A percentile compares a stretch with the other conserved stretches of the same genome.
These are phyloP conservation scores for Machimus atricapillus DNA, from an alignment of 2,888 invertebrate species.

Conservation along the genomic window DNA sequence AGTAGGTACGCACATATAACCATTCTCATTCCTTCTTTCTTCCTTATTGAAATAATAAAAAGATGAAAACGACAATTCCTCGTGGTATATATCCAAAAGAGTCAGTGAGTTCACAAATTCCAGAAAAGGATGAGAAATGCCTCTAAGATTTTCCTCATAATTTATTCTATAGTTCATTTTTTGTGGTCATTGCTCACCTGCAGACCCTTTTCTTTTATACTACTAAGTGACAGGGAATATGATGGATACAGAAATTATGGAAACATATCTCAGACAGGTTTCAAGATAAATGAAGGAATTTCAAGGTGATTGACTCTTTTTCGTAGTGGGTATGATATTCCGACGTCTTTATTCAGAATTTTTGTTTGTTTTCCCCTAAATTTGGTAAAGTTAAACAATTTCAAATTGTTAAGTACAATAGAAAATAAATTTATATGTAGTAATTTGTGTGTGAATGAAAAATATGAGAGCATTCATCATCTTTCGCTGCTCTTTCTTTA, in stretches of 20 bases:
- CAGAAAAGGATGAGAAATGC: background rate
- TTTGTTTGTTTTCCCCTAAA: background rate
- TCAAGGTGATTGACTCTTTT: background rate
- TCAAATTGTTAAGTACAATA: background rate
- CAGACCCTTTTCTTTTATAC: constrained; percentile 12
- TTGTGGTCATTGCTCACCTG: background rate
- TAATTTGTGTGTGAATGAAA: background rate
- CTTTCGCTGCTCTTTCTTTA: background rate
- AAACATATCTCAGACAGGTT: background rate
- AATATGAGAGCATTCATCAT: background rate
- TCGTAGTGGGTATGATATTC: background rate
- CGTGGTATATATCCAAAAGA: background rate
- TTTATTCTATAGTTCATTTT: constrained; percentile 3
- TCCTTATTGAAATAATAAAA: background rate
- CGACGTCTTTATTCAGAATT: background rate
- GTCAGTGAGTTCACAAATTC: background rate
- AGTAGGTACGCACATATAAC: background rate
- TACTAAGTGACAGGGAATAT: constrained; percentile 3
- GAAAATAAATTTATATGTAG: background rate
- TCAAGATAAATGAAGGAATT: constrained; percentile 21
- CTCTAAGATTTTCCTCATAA: background rate
- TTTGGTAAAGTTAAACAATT: background rate
- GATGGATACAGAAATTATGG: constrained; percentile 11
- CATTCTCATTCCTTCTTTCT: background rate
- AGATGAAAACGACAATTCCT: background rate